Conservation (phyloP, 2,888 invertebrate genomes). For the Scrobipalpa costella region DNA sequence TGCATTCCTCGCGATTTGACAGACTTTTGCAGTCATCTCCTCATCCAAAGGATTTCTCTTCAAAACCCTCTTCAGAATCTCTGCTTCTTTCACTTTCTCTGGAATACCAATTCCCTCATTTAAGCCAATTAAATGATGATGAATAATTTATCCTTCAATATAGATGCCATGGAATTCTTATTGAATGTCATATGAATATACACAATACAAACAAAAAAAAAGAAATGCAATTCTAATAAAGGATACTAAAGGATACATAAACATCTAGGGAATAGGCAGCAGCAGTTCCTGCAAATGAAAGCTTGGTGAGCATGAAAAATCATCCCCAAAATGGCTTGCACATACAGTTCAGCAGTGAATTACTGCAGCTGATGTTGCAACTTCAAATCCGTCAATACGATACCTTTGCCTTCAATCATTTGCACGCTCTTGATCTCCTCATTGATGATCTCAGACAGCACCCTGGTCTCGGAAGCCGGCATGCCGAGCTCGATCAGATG, state of each 20-base stretch:
- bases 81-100: slow-evolving; percentile 63
- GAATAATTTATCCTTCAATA: too few relatives aligned
- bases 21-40: slow-evolving; percentile 58
- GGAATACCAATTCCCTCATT: slow-evolving; percentile 1
- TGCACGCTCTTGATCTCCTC: slow-evolving; percentile 53
- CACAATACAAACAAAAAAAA: too few relatives aligned
- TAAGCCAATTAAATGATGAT: background rate
- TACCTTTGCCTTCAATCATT: slow-evolving; percentile 60
- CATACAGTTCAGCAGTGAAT: too few relatives aligned
- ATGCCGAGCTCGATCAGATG: slow-evolving; percentile 60
- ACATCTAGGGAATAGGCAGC: too few relatives aligned
- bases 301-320: too few relatives aligned
- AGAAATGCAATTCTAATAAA: too few relatives aligned
- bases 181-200: too few relatives aligned
- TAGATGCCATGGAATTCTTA: too few relatives aligned
- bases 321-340: too few relatives aligned
- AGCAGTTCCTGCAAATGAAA: too few relatives aligned
- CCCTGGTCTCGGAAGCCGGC: slow-evolving; percentile 39
- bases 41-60: slow-evolving; percentile 52
- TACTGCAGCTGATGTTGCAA: too few relatives aligned
- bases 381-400: slow-evolving; percentile 42
- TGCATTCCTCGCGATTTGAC: slow-evolving; percentile 65
- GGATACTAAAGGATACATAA: too few relatives aligned
- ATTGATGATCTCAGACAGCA: slow-evolving; percentile 59
- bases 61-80: slow-evolving; percentile 62